Conservation (phyloP, 2,888 invertebrate species). For the Athetis lepigone region DNA sequence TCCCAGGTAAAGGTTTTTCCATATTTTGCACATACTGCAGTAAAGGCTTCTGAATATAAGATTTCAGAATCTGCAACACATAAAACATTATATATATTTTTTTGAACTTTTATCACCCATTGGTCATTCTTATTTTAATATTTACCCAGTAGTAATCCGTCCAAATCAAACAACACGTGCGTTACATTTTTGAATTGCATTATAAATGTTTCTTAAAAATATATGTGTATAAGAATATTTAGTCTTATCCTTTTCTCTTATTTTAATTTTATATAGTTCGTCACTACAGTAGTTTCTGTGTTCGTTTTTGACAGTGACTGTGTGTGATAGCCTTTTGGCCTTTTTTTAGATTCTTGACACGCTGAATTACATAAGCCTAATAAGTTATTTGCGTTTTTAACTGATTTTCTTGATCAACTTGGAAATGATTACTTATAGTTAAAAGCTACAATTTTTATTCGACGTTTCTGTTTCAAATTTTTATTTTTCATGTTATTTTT, state of each 20-base stretch:
- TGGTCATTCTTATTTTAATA: not conserved
- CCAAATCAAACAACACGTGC: slow-evolving; percentile 92
- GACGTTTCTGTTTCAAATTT: not conserved
- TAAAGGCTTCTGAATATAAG: slow-evolving; percentile 93
- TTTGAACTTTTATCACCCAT: not conserved
- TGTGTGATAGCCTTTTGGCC: not conserved
- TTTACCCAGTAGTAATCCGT: slow-evolving; percentile 90
- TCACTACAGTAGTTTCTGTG: slow-evolving; percentile 31
- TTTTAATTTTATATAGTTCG: slow-evolving; percentile 11
- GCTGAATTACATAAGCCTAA: slow-evolving; percentile 12
- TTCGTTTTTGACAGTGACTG: slow-evolving; percentile 34
- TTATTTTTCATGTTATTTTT: not conserved
- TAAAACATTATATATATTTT: not conserved
- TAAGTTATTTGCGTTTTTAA: not conserved
- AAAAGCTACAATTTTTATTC: not conserved
- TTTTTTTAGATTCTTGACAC: slow-evolving; percentile 29
- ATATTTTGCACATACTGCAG: slow-evolving; percentile 92
- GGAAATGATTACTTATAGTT: not conserved
- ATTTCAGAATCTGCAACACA: slow-evolving; percentile 94
- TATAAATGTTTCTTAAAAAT: slow-evolving; percentile 43
- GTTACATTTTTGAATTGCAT: slow-evolving; percentile 86
- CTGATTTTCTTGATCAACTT: not conserved
- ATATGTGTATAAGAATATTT: slow-evolving; percentile 30
- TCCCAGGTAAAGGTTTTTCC: slow-evolving; percentile 95
- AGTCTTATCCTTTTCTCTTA: slow-evolving; percentile 47